Evolutionary conservation across 2,888 invertebrate species (phyloP), one percentile per base, ranked within the genome.

Genomic region (Ceriagrion tenellum): DNA sequence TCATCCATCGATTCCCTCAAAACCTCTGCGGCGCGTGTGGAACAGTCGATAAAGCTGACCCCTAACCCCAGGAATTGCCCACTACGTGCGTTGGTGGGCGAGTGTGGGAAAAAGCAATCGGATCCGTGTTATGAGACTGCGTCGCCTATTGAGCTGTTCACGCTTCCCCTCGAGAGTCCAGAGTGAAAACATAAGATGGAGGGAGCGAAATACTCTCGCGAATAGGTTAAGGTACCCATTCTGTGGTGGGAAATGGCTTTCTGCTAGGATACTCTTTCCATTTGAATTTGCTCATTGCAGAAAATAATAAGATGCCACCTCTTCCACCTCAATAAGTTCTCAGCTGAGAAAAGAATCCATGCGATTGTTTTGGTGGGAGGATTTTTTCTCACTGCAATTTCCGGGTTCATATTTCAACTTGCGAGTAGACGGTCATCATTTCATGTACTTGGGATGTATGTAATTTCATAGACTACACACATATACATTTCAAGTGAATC

Each of bases 81-180:
- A 55, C 55, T n/a, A 30, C 16, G 81, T 81, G 81, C 81, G 81
- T 69, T 26, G 23, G n/a, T 12, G 69, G n/a, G 16, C 4, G 81
- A 30, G 81, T 81, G n/a, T 35, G 35, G 81, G 81, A 20, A 93
- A 26, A 74, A 91, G 91, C 91, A 59, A 59, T 91, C 91, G 91
- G 59, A 63, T 91, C 63, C 69, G 69, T 93, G 26, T 74, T 47
- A 74, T 40, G 69, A 47, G 63, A 74, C 74, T 26, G 18, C 63
- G n/a, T 40, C 55, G 55, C 59, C 35, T 47, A 69, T 69, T 93
- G 47, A 47, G 47, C 18, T 26, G 20, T 0, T n/a, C 26, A 0
- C n/a, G 13, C 35, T 35, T 13, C 81, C 81, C 16, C 81, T 81
- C 6, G 55, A 93, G 89, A 55, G 6, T 13, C 89, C 18, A 20